Evolutionary conservation across 53 echinoderm and acorn worm species (phyloP), one percentile per base, ranked within the genome.

Genomic region (Luidia sarsii): DNA sequence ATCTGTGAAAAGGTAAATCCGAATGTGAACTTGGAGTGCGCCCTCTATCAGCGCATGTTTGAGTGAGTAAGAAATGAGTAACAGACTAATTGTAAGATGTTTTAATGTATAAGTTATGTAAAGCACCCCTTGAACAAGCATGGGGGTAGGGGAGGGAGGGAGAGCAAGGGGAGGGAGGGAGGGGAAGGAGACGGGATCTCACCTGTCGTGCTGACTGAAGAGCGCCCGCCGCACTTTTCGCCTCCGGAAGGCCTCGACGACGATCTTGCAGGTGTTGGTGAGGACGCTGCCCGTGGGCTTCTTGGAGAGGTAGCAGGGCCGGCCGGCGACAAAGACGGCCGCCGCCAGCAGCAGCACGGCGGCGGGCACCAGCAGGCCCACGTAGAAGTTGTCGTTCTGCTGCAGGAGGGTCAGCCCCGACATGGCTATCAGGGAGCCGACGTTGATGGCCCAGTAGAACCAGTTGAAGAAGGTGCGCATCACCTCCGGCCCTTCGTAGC

Each of bases 361-460:
- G 0, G 62, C 54, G 1, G 93, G 86, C 13, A 87, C 71, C 4
- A 94, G 4, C 68, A 84, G 83, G 10, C 99, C 99, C n/a, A 10
- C 24, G 68, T 82, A 99, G 85, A 99, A 99, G 61, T 73, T 67
- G 0, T 81, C 60, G 64, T 94, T 91, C 50, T 94, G 94, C 59
- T 99, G 99, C 1, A 99, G 59, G 75, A 65, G 87, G 16, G 91
- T 81, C 41, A 94, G 79, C 5, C 72, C 83, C 2, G 52, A 71
- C 10, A 91, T 9, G 0, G 92, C 91, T 2, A 99, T 33, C 15
- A 94, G 68, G 29, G 94, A 89, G 13, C 99, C 99, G 18, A 94
- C 83, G 13, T 99, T 99, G 72, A 91, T 91, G 48, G 99, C 90
- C 99, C 99, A 99, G 82, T 99, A 99, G 53, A 86, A 99, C 99